Conservation (phyloP, 2,888 invertebrate species). For the Plagodis pulveraria region DNA sequence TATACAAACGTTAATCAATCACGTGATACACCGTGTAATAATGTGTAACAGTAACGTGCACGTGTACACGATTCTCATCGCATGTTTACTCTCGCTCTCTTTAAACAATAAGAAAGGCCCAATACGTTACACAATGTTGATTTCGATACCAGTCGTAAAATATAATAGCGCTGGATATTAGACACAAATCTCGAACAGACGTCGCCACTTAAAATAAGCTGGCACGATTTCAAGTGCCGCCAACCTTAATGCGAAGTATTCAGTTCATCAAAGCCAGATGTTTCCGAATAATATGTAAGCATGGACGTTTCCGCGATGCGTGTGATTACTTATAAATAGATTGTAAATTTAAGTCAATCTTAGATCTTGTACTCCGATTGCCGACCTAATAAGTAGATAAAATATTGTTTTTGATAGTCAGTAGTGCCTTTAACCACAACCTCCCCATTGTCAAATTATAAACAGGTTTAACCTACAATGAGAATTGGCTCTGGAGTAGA, state of each 20-base stretch:
- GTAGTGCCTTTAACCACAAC: too few relatives aligned
- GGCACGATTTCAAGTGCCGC: constrained; percentile 81
- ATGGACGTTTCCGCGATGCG: constrained; percentile 56
- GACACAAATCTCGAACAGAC: constrained; percentile 77
- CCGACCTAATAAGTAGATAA: neutral
- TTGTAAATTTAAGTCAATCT: constrained; percentile 30
- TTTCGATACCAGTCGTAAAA: constrained; percentile 64
- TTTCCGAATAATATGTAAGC: constrained; percentile 73
- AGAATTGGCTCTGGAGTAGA: too few relatives aligned
- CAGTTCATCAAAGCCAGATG: constrained; percentile 83
- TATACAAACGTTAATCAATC: constrained; percentile 14
- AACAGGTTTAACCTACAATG: too few relatives aligned
- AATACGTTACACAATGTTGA: constrained; percentile 45
- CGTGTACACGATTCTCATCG: constrained; percentile 9
- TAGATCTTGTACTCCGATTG: too few relatives aligned
- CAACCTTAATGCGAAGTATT: constrained; percentile 81
- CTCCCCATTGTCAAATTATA: too few relatives aligned
- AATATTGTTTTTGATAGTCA: too few relatives aligned
- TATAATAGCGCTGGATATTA: constrained; percentile 64
- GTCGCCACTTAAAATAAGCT: constrained; percentile 83
- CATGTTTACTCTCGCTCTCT: constrained; percentile 18
- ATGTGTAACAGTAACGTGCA: constrained; percentile 9
- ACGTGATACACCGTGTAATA: constrained; percentile 1
- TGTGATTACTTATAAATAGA: constrained; percentile 54
- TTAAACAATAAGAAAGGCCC: constrained; percentile 22